A percentile compares a stretch with the other conserved stretches of the same genome.
Evolutionary conservation across 35 echinoderm and acorn worm species (phyloP).

Genomic region (Ptychodera flava): DNA sequence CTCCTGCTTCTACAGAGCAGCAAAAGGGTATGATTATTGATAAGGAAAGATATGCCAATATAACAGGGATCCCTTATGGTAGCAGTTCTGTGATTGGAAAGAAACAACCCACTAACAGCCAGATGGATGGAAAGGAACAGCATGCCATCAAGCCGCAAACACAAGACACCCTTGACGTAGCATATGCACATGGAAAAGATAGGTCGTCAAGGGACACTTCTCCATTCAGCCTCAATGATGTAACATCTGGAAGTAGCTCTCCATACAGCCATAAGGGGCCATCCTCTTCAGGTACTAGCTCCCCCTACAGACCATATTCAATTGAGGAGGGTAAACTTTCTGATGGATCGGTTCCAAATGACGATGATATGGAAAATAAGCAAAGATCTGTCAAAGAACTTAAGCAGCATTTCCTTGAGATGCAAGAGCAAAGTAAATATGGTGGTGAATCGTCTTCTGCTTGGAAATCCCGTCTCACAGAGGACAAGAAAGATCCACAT

Average conservation of each 20-base stretch:
- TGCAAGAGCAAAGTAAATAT: background rate
- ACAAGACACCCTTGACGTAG: too few relatives aligned
- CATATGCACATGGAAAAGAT: too few relatives aligned
- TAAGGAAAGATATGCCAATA: background rate
- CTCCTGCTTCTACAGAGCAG: background rate
- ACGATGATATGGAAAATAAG: background rate
- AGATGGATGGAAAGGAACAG: background rate
- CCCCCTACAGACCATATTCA: background rate
- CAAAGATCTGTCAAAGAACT: background rate
- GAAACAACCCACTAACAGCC: background rate
- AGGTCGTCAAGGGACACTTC: too few relatives aligned
- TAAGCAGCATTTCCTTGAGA: background rate
- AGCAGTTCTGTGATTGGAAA: background rate
- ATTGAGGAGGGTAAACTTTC: background rate
- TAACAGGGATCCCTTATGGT: background rate
- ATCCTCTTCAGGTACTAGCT: too few relatives aligned
- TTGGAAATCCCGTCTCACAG: background rate
- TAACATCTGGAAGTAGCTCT: too few relatives aligned
- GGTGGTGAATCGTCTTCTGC: too few relatives aligned
- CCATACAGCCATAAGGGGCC: too few relatives aligned
- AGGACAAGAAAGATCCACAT: background rate
- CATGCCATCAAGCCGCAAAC: too few relatives aligned
- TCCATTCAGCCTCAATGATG: too few relatives aligned
- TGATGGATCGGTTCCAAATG: background rate
- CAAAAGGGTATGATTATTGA: background rate